Evolutionary conservation across 1,140 invertebrate species (phyloP), one percentile per base, ranked within the genome.

Genomic region (Macrobrachium nipponense): DNA sequence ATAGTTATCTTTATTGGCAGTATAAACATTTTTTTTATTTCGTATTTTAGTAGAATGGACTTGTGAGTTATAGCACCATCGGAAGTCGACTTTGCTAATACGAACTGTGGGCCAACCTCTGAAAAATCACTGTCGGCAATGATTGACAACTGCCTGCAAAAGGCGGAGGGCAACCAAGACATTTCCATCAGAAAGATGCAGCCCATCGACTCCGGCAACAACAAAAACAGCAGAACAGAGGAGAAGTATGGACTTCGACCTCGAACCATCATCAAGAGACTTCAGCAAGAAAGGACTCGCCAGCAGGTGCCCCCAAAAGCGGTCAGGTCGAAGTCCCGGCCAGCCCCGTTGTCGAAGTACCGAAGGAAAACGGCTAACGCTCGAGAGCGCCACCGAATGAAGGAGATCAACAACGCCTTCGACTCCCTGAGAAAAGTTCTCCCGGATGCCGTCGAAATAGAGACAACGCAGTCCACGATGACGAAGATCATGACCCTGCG

Each of bases 291-390:
- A 20, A 77, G 80, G 12, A 36, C 36, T 44, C 62, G 64, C 23
- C 75, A 78, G n/a, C 75, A 87, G 14, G 43, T 51, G 12, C 62
- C 36, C 62, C 17, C 44, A n/a, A 66, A 43, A 27, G 5, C 73
- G 7, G 72, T 17, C 44, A 75, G 58, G 43, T 44, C 80, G 17
- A 87, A 87, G 73, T 36, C 86, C 10, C 58, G 76, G 44, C 73
- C 86, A 27, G 23, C 86, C 43, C 86, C 86, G 18, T 73, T 87
- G 23, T 83, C 76, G 7, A 98, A 97, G 91, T 97, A 97, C 91
- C 92, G 96, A 20, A 92, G 96, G 87, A 96, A 96, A 91, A 97
- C 96, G 1, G 96, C 96, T 0, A 98, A 98, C 92, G 96, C 96
- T 0, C 91, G 96, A 8, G 96, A 98, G 91, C 90, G 96, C 27